phyloP scores from a whole-genome alignment of 2,113 vertebrate genomes.

The Chauna torquata region DNA sequence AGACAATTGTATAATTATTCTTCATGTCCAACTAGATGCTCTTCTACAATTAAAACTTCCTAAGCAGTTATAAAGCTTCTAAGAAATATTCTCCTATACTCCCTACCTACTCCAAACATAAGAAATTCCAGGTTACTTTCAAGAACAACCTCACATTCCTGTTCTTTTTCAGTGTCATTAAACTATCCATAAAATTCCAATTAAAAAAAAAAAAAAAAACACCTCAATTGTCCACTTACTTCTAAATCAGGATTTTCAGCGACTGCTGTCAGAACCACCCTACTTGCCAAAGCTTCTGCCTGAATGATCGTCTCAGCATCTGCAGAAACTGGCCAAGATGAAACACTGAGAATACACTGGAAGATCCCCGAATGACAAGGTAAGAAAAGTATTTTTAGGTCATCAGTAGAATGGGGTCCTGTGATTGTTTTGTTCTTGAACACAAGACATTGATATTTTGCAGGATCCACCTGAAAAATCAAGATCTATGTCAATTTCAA shows the following conservation, averaged over 20 bases:
- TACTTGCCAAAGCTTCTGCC: conserved; percentile 85
- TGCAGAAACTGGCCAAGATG: conserved; percentile 90
- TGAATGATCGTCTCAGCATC: conserved; percentile 80
- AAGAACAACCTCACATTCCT: not conserved
- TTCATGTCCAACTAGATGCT: not conserved
- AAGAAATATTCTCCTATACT: not conserved
- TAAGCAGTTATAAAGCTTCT: not conserved
- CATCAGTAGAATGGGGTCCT: conserved; percentile 87
- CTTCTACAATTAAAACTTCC: not conserved
- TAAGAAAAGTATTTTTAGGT: conserved; percentile 91
- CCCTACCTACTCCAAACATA: not conserved
- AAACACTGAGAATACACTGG: conserved; percentile 87
- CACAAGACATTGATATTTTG: conserved; percentile 88
- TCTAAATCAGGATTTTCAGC: conserved; percentile 89
- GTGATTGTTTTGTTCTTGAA: conserved; percentile 94
- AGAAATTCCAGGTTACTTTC: not conserved
- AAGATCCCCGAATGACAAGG: conserved; percentile 87
- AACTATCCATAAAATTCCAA: not conserved
- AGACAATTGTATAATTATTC: not conserved
- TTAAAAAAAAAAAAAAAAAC: not conserved
- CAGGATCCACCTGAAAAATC: conserved; percentile 82
- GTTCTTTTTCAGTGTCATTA: not conserved
- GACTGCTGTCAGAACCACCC: conserved; percentile 86
- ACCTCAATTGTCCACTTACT: conserved; percentile 72
- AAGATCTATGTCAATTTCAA: not conserved